Base-by-base conservation (phyloP, 1,140 invertebrate species). In the Apis florea region DNA sequence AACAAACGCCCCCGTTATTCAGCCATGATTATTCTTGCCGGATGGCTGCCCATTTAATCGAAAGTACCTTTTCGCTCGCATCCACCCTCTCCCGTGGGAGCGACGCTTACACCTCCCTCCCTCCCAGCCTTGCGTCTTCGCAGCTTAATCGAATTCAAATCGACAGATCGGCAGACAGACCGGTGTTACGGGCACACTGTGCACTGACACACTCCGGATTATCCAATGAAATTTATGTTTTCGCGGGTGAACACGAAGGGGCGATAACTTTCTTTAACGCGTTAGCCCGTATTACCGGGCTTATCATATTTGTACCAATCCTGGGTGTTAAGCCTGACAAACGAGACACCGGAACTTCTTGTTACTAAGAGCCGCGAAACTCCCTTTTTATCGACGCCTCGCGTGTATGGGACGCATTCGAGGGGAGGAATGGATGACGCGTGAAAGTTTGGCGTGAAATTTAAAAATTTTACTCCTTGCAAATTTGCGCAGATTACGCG, bases 261-360 rank as follows among this genome's bases (percentile, higher is more conserved):
- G 54, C 53, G 79, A 81, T 81, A 81, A 81, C 24, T 68, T 81
- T 77, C 67, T 82, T 63, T 21, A 69, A 69, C 51, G 64, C 56
- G n/a, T 13, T 47, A 24, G 13, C 24, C 31, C 19, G 47, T 72
- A 51, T 63, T 69, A 71, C 12, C 54, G 58, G 84, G 74, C 85
- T 86, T 86, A 85, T 85, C 82, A 86, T 86, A 79, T 79, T 83
- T 67, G 69, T 79, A 79, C 61, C 56, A 82, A 83, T 81, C 85
- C 74, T 70, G 56, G 63, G 64, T 61, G 69, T 58, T 86, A 86
- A 86, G 85, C 76, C 73, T 86, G 84, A 86, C 72, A 86, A 86
- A 86, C 75, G 85, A 85, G 84, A 70, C 54, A 53, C 24, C 31
- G 11, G 19, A 61, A 61, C 63, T 75, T 26, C 58, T 76, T 51